phyloP scores from a whole-genome alignment of 2,888 invertebrate genomes.

The Leptura quadrifasciata region DNA sequence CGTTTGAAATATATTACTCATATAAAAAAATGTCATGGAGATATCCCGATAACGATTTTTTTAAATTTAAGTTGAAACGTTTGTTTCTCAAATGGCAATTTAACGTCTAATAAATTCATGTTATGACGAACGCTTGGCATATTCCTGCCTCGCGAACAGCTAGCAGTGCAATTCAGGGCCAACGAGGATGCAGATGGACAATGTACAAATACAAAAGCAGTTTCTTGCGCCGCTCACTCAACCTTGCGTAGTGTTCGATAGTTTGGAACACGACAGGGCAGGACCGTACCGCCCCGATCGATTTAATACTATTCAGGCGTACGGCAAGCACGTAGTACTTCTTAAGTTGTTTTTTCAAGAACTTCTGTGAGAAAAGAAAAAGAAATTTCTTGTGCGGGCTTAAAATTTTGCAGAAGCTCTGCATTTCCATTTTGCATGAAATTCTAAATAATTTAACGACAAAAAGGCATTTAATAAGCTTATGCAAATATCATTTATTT shows the following conservation, averaged over 20 bases:
- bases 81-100: background rate
- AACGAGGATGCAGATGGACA: constrained; percentile 47
- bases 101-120: background rate
- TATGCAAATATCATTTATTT: too few species aligned
- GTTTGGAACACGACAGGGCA: constrained; percentile 5
- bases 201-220: constrained; percentile 23
- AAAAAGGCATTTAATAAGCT: too few species aligned
- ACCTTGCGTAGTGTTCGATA: constrained; percentile 30
- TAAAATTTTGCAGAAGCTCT: too few species aligned
- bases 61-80: background rate
- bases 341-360: background rate
- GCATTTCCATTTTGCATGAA: too few species aligned
- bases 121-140: background rate
- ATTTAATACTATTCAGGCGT: background rate
- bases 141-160: background rate
- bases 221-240: constrained; percentile 36
- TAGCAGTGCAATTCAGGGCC: constrained; percentile 20
- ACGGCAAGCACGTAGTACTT: background rate
- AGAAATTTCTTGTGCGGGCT: too few species aligned
- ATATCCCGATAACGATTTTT: background rate
- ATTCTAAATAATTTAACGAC: too few species aligned
- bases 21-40: background rate
- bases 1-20: too few species aligned
- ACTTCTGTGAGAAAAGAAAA: too few species aligned
- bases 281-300: background rate